A percentile compares a stretch with the other conserved stretches of the same genome.
These are phyloP conservation scores for Drosophila suzukii DNA, from an alignment of 1,140 invertebrate genomes.

Conservation along the genomic window DNA sequence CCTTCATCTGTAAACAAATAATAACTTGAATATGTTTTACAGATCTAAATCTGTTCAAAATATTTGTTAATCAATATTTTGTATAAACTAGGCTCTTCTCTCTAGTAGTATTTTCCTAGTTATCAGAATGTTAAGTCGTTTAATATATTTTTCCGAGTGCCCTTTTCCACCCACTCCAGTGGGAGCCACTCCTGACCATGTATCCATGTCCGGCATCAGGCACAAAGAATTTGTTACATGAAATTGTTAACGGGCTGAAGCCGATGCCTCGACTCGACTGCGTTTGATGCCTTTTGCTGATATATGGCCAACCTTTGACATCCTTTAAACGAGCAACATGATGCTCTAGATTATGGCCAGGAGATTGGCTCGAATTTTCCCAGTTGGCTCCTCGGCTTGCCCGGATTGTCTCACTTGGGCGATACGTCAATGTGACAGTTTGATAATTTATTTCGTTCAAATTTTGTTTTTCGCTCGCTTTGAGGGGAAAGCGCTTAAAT, in stretches of 20 bases:
- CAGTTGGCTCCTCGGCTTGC: slow-evolving; percentile 12
- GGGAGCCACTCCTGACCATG: slow-evolving; percentile 34
- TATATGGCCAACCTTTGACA: slow-evolving; percentile 82
- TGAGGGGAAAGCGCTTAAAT: slow-evolving; percentile 63
- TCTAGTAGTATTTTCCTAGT: no score
- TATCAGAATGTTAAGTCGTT: background rate
- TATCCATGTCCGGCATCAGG: slow-evolving; percentile 69
- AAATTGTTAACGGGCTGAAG: slow-evolving; percentile 78
- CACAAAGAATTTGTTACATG: slow-evolving; percentile 81
- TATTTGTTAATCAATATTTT: no score
- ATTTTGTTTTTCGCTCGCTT: slow-evolving; percentile 58
- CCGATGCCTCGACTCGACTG: slow-evolving; percentile 56
- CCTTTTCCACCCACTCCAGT: slow-evolving; percentile 16
- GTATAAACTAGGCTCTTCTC: no score
- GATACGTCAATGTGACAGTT: slow-evolving; percentile 83
- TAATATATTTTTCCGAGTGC: background rate
- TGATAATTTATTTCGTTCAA: slow-evolving; percentile 83
- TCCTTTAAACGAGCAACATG: slow-evolving; percentile 83
- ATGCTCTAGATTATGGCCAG: slow-evolving; percentile 80
- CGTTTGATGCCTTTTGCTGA: slow-evolving; percentile 77
- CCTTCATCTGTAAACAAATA: no score
- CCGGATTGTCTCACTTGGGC: slow-evolving; percentile 54
- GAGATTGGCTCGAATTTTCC: slow-evolving; percentile 51
- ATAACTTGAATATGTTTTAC: no score
- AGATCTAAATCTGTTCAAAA: no score